Evolutionary conservation across 2,888 invertebrate species (phyloP), one percentile per base, ranked within the genome.

Genomic region (Dasysyrphus tricinctus): DNA sequence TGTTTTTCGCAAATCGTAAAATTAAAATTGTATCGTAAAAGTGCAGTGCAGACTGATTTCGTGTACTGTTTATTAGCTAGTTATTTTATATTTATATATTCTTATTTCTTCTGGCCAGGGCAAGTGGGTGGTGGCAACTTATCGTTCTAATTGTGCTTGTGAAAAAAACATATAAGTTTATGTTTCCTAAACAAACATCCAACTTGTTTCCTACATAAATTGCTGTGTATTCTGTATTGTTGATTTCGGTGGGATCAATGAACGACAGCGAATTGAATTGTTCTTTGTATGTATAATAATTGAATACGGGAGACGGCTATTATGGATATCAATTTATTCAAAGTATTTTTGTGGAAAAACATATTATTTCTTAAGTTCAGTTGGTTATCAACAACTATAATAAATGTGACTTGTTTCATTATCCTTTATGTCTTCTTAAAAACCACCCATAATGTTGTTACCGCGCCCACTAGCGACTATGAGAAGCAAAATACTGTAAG

Each of bases 331-430:
- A 65, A 57, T 47, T 49, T 87, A n/a, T 83, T 72, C 14, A 56
- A 79, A 86, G 89, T 91, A 11, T 91, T 92, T 85, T 80, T 89
- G 29, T 89, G 89, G 51, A 92, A 92, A 80, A 91, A 92, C 73
- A 88, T 89, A 12, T 84, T 90, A 8, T 89, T 90, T 37, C 39
- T 92, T 32, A 88, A 80, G n/a, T 91, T 88, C 44, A 88, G 89
- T 67, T 89, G 77, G 56, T 24, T 89, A 56, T 72, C 89, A 5
- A 70, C 91, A 42, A 4, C 63, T 5, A 24, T 89, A 1, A 88
- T 90, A 32, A 78, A 87, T 14, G 0, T 70, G 0, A 85, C 88
- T 4, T 90, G 89, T 47, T 85, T 79, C 49, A 65, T 57, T 0
- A 83, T 91, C 8, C 80, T 89, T 0, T 88, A 67, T 34, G 39